Percentiles rank a stretch among this genome's conserved stretches.
Evolutionary conservation across 2,888 invertebrate species (phyloP).

Genomic region (Minunthozetes semirufus): DNA sequence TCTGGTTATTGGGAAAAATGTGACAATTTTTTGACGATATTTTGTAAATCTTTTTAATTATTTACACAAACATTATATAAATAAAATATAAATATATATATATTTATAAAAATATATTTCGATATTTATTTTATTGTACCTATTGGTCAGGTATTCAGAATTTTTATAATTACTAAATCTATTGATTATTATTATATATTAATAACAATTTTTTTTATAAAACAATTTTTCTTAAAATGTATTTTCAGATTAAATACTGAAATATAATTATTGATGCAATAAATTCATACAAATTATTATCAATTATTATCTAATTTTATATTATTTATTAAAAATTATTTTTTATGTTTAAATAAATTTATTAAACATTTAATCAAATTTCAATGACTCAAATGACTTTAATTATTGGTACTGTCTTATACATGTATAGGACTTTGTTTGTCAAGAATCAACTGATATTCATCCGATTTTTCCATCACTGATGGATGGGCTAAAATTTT

Average conservation of each 20-base stretch:
- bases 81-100: conserved; percentile 27
- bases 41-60: conserved; percentile 16
- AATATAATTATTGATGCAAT: conserved; percentile 19
- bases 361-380: no score
- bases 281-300: conserved; percentile 7
- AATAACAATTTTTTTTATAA: not conserved
- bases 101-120: conserved; percentile 29
- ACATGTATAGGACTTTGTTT: no score
- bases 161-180: conserved; percentile 17
- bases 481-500: no score
- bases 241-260: conserved; percentile 17
- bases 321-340: not conserved
- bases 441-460: no score
- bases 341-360: no score
- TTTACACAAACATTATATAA: conserved; percentile 12
- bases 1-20: not conserved
- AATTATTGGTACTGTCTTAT: no score
- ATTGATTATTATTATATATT: not conserved
- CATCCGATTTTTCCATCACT: no score
- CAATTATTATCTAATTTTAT: not conserved
- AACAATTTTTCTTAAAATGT: not conserved
- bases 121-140: conserved; percentile 29
- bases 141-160: conserved; percentile 24
- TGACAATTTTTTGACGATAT: not conserved
- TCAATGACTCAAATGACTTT: no score